Conservation (phyloP, 64 coral and sea anemone genomes). For the Pachyseris speciosa region DNA sequence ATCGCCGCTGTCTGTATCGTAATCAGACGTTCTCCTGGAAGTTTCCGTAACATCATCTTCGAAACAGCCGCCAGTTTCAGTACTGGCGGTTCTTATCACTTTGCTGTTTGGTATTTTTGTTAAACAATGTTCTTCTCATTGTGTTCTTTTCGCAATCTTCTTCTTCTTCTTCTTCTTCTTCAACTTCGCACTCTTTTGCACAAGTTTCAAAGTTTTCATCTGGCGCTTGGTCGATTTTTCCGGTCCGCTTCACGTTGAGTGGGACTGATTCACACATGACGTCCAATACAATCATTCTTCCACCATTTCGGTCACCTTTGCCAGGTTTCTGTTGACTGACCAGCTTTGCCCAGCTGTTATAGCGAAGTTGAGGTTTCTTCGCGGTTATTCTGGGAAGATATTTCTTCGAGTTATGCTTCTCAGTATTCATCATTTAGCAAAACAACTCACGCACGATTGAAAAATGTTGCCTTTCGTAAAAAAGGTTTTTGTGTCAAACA, state of each 20-base stretch:
- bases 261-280: neutral
- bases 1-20: neutral
- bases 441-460: neutral
- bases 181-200: neutral
- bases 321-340: neutral
- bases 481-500: neutral
- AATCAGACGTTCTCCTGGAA: neutral
- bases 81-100: too few species aligned
- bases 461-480: neutral
- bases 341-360: conserved; percentile 19
- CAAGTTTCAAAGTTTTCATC: neutral
- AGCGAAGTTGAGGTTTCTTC: neutral
- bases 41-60: neutral
- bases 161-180: neutral
- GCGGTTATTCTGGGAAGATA: neutral
- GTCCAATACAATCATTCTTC: neutral
- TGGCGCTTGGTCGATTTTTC: neutral
- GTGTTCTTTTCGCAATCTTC: neutral
- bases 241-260: neutral
- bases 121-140: neutral
- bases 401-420: neutral
- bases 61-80: too few species aligned
- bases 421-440: neutral
- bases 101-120: neutral
- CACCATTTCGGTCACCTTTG: neutral